phyloP scores from a whole-genome alignment of 2,888 invertebrate genomes.

The Noctua janthe region DNA sequence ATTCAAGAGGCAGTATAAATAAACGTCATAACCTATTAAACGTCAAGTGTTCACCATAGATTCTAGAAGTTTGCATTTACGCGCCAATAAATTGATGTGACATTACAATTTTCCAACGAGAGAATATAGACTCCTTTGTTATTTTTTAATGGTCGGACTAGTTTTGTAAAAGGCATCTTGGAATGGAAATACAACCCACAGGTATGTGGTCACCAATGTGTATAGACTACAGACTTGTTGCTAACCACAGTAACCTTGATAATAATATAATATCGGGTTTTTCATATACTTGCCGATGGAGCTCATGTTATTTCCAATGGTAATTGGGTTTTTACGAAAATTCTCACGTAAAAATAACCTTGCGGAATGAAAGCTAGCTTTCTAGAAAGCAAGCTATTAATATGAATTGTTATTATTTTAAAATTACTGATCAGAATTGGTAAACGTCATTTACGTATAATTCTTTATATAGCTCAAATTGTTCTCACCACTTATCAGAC shows the following conservation, averaged over 20 bases:
- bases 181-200: slow-evolving; percentile 58
- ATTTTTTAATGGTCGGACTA: slow-evolving; percentile 31
- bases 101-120: slow-evolving; percentile 27
- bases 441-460: neutral
- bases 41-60: slow-evolving; percentile 35
- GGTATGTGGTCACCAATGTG: slow-evolving; percentile 56
- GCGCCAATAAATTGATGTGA: slow-evolving; percentile 43
- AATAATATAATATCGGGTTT: slow-evolving; percentile 35
- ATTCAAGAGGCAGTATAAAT: slow-evolving; percentile 18
- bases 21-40: slow-evolving; percentile 38
- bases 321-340: neutral
- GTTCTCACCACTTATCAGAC: neutral
- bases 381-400: slow-evolving; percentile 7
- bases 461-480: neutral
- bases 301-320: slow-evolving; percentile 4
- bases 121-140: slow-evolving; percentile 35
- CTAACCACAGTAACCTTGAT: slow-evolving; percentile 60
- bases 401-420: neutral
- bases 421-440: neutral
- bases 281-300: slow-evolving; percentile 12
- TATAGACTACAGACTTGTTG: slow-evolving; percentile 41
- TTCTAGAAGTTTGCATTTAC: slow-evolving; percentile 47
- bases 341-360: neutral
- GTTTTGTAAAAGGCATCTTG: slow-evolving; percentile 43
- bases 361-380: slow-evolving; percentile 2